Evolutionary conservation across 2,113 vertebrate species (phyloP), one percentile per base, ranked within the genome.

Genomic region (Aphyosemion australe): DNA sequence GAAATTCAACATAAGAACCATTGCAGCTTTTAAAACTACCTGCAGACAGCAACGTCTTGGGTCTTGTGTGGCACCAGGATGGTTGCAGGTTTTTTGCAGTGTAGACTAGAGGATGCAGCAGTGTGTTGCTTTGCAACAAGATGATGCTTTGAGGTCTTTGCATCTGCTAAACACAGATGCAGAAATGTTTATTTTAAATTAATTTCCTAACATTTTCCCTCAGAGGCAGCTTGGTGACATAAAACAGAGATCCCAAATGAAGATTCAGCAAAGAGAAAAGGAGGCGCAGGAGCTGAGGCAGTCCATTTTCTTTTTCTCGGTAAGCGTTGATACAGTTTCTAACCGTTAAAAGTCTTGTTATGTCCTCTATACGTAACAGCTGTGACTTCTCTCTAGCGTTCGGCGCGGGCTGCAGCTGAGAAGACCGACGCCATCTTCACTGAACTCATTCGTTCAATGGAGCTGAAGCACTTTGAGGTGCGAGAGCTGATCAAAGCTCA

Each of bases 401-500:
- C 85, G 0, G 82, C 90, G 2, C 89, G 89, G 32, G 42, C 64
- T 0, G 82, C 84, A 0, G 42, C 88, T 0, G 90, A 91, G 32
- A 87, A 92, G 43, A 90, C 83, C n/a, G 89, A 93, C 48, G 20
- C 31, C 4, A 31, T 91, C 60, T 92, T 94, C 58, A 82, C 87
- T 0, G 90, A 93, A 19, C 84, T 93, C 47, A 89, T 91, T 12
- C 85, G 79, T 18, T 85, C 76, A 4, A 84, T 94, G 0, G 90
- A 93, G 85, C 72, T 92, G 58, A 91, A 91, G 54, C 90, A 87
- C 0, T 79, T 87, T 1, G 92, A 93, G 62, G 72, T 92, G 62
- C 84, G 87, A n/a, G 91, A 92, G 78, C 83, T 93, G 77, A 90
- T 94, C 72, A 83, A 76, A 20, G 82, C 63, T 21, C 91, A 93